Conservation (phyloP, 2,113 vertebrate species). For the Cinclus mexicanus region DNA sequence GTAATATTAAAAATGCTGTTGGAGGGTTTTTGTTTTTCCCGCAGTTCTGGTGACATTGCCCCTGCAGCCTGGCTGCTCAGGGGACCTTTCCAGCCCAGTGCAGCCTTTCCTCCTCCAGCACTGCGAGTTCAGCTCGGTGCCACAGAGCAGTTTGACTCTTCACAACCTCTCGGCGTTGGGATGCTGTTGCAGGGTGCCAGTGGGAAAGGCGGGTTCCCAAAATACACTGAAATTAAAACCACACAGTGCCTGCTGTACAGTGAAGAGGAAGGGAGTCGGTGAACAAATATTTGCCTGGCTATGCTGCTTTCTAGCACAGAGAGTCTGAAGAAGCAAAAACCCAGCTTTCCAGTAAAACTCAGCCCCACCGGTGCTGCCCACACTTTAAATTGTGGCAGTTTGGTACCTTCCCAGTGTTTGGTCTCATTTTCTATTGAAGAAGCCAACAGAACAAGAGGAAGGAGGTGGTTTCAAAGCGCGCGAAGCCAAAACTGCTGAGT, state of each 20-base stretch:
- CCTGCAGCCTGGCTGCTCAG: neutral
- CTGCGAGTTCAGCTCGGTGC: neutral
- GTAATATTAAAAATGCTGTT: no score
- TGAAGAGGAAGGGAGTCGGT: neutral
- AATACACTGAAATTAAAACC: slow-evolving; percentile 16
- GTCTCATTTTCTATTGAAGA: neutral
- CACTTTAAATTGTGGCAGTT: neutral
- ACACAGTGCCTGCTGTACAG: neutral
- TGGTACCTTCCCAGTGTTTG: neutral
- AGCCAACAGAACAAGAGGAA: neutral
- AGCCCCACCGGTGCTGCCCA: neutral
- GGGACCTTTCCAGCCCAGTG: neutral
- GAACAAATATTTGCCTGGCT: slow-evolving; percentile 40
- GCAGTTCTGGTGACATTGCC: neutral
- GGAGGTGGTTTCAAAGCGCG: neutral
- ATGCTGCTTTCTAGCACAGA: slow-evolving; percentile 2
- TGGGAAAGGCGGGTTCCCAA: slow-evolving; percentile 15
- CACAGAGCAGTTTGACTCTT: neutral
- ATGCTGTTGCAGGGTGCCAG: neutral
- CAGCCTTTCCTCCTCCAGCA: neutral
- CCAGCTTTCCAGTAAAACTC: slow-evolving; percentile 31
- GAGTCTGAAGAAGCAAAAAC: neutral
- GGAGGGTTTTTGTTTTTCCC: neutral
- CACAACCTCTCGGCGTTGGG: accelerated
- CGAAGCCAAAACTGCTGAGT: neutral